Conservation (phyloP, 2,113 vertebrate genomes). For the Bagarius yarrelli region DNA sequence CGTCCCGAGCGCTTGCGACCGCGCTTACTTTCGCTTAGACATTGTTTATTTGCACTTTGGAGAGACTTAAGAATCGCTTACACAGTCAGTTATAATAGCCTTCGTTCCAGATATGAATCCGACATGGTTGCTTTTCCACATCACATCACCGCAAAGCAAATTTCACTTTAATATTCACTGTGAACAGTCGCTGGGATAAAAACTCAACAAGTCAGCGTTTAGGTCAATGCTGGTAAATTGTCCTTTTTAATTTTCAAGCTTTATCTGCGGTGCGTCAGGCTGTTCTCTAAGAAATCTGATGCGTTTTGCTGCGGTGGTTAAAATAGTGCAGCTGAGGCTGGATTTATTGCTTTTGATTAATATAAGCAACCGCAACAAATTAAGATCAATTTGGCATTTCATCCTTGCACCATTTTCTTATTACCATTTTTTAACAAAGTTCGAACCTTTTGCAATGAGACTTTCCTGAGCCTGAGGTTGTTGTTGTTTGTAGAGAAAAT, state of each 20-base stretch:
- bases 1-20: conserved; percentile 76
- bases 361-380: conserved; percentile 36
- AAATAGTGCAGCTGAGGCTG: conserved; percentile 4
- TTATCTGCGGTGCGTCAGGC: not conserved
- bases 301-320: not conserved
- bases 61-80: conserved; percentile 45
- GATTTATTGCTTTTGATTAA: conserved; percentile 42
- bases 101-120: conserved; percentile 28
- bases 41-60: conserved; percentile 82
- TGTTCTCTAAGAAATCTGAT: not conserved
- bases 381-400: conserved; percentile 28
- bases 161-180: conserved; percentile 28
- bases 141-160: conserved; percentile 17
- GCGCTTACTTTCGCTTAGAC: conserved; percentile 74
- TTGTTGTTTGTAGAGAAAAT: too few relatives aligned
- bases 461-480: not conserved
- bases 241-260: conserved; percentile 16
- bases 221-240: conserved; percentile 22
- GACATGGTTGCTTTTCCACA: conserved; percentile 29
- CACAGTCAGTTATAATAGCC: conserved; percentile 34
- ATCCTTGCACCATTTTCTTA: conserved; percentile 3
- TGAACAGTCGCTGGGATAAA: not conserved
- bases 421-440: not conserved
- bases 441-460: not conserved
- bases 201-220: conserved; percentile 36